These are phyloP conservation scores for Drymonia ruficornis DNA, from an alignment of 2,888 invertebrate genomes.

Conservation along the genomic window DNA sequence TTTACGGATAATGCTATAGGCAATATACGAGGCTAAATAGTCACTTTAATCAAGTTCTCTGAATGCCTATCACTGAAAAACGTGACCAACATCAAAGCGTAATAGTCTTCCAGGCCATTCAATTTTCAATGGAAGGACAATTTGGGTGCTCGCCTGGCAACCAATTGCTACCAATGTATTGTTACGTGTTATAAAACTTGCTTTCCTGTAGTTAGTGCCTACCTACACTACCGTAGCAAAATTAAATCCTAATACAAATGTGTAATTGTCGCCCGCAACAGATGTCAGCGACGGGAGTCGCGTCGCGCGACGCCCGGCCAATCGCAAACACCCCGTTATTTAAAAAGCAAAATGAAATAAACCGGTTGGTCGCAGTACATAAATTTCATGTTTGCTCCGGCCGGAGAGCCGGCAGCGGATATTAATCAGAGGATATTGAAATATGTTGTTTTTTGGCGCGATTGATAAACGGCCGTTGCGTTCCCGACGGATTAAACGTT, in stretches of 20 bases:
- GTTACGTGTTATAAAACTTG: too few species aligned
- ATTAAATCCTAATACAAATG: slow-evolving; percentile 71
- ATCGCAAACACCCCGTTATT: slow-evolving; percentile 82
- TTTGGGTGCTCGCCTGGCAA: too few species aligned
- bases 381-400: slow-evolving; percentile 82
- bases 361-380: slow-evolving; percentile 81
- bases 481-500: slow-evolving; percentile 77
- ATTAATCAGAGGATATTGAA: slow-evolving; percentile 85
- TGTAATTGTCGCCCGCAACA: slow-evolving; percentile 77
- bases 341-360: slow-evolving; percentile 83
- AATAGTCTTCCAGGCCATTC: too few species aligned
- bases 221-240: slow-evolving; percentile 28
- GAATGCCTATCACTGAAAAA: too few species aligned
- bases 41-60: too few species aligned
- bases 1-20: too few species aligned
- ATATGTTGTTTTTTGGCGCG: slow-evolving; percentile 83
- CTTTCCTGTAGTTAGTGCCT: too few species aligned
- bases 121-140: too few species aligned
- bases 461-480: slow-evolving; percentile 80
- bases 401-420: slow-evolving; percentile 81
- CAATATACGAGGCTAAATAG: too few species aligned
- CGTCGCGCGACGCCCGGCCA: slow-evolving; percentile 49
- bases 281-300: slow-evolving; percentile 77
- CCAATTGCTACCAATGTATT: too few species aligned
- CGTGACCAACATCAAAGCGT: too few species aligned